phyloP scores from a whole-genome alignment of 2,113 vertebrate species.

The Junco hyemalis region DNA sequence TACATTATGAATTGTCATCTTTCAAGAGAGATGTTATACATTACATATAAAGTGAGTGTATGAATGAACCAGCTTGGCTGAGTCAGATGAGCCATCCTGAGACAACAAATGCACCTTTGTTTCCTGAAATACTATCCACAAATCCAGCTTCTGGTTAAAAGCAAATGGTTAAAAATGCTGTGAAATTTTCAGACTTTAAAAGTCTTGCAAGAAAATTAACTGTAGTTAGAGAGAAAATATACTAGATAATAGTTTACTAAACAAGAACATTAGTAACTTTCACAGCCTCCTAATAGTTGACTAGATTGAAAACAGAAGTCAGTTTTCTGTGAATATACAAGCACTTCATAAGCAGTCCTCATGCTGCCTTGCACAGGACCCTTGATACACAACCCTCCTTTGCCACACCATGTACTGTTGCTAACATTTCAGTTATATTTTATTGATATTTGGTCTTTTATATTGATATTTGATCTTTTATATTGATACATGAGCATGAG shows the following conservation, averaged over 20 bases:
- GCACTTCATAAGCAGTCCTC: neutral
- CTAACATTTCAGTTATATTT: neutral
- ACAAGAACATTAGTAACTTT: neutral
- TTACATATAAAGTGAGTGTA: neutral
- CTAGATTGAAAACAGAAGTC: neutral
- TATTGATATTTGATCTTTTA: neutral
- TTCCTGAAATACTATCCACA: neutral
- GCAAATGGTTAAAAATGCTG: neutral
- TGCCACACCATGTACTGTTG: neutral
- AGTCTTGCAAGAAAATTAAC: neutral
- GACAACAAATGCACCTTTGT: neutral
- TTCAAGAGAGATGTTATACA: neutral
- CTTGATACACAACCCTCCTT: neutral
- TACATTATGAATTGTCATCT: rapidly evolving
- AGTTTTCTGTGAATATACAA: neutral
- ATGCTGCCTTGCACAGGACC: neutral
- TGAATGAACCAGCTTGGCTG: neutral
- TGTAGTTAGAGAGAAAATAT: neutral
- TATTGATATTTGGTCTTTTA: neutral
- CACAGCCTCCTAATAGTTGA: neutral
- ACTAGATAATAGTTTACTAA: neutral
- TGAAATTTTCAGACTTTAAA: neutral
- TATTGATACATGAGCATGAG: neutral
- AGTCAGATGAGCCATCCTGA: neutral
- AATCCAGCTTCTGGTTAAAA: neutral